phyloP scores from a whole-genome alignment of 2,888 invertebrate genomes.

The Seladonia tumulorum region DNA sequence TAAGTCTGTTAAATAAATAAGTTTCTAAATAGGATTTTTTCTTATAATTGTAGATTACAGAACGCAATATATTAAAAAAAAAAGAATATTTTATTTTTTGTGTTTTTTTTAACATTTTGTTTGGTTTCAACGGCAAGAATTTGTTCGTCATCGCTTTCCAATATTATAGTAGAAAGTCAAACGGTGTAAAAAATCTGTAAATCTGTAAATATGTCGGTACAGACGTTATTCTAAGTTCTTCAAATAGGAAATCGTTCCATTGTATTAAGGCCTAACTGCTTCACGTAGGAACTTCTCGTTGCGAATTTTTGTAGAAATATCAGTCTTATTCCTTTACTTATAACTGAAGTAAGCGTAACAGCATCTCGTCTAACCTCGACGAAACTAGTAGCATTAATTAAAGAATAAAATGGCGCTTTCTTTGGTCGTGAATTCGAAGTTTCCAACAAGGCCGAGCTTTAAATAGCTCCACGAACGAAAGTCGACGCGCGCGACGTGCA shows the following conservation, averaged over 20 bases:
- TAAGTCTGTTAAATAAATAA: not conserved
- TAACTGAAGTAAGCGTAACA: constrained; percentile 53
- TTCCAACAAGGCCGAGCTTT: constrained; percentile 35
- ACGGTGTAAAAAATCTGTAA: not conserved
- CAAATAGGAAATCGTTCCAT: not conserved
- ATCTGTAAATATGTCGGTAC: not conserved
- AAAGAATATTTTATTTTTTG: constrained; percentile 2
- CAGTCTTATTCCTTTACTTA: constrained; percentile 71
- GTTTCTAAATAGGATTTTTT: not conserved
- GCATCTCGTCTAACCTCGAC: not conserved
- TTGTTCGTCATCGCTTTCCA: not conserved
- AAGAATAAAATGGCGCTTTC: constrained; percentile 38
- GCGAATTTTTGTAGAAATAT: constrained; percentile 58
- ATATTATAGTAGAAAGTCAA: constrained; percentile 11
- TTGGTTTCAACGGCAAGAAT: constrained; percentile 9
- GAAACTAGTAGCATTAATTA: constrained; percentile 17
- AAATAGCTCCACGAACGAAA: constrained; percentile 20
- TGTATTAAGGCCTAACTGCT: constrained; percentile 11
- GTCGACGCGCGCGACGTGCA: constrained; percentile 11
- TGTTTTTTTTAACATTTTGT: not conserved
- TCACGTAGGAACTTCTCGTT: constrained; percentile 71
- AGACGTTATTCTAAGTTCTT: not conserved
- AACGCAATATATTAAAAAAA: not conserved
- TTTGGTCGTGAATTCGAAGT: constrained; percentile 46
- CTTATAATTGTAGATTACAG: not conserved